A percentile compares a stretch with the other conserved stretches of the same genome.
These are phyloP conservation scores for Melanchra persicariae DNA, from an alignment of 2,888 invertebrate species.

Conservation along the genomic window DNA sequence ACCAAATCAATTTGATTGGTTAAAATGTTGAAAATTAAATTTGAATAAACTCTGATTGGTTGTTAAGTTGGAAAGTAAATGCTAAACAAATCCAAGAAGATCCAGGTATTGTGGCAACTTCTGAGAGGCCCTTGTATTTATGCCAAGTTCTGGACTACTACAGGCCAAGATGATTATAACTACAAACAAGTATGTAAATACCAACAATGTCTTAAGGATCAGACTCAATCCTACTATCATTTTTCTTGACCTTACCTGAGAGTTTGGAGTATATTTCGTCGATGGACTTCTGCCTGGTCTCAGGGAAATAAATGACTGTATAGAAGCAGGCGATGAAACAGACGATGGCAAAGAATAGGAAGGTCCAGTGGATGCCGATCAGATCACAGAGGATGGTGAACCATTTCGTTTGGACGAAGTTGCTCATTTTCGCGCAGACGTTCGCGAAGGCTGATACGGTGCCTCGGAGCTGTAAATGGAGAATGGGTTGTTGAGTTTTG, in stretches of 20 bases:
- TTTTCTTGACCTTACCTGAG: conserved; percentile 71
- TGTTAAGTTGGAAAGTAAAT: conserved; percentile 17
- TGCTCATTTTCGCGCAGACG: conserved; percentile 86
- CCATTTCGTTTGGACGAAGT: conserved; percentile 88
- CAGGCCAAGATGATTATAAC: background rate
- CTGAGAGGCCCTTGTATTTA: conserved; percentile 9
- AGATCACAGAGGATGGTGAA: conserved; percentile 82
- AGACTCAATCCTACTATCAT: conserved; percentile 71
- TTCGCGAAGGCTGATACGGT: conserved; percentile 86
- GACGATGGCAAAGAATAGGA: conserved; percentile 83
- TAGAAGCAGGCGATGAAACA: conserved; percentile 83
- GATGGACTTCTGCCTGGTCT: conserved; percentile 83
- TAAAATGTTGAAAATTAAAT: background rate
- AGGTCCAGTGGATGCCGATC: conserved; percentile 86
- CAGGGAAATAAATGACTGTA: conserved; percentile 81
- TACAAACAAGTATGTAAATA: background rate
- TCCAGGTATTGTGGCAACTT: conserved; percentile 24
- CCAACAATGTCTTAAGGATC: conserved; percentile 62
- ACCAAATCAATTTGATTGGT: background rate
- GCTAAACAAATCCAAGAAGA: conserved; percentile 7
- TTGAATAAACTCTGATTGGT: background rate
- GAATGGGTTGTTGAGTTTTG: conserved; percentile 5
- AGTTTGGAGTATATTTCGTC: conserved; percentile 85
- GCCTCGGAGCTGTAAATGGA: conserved; percentile 81
- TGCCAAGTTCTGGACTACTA: conserved; percentile 6